Base-by-base conservation (phyloP, 2,797 vertebrate species). In the Xenopus petersii region DNA sequence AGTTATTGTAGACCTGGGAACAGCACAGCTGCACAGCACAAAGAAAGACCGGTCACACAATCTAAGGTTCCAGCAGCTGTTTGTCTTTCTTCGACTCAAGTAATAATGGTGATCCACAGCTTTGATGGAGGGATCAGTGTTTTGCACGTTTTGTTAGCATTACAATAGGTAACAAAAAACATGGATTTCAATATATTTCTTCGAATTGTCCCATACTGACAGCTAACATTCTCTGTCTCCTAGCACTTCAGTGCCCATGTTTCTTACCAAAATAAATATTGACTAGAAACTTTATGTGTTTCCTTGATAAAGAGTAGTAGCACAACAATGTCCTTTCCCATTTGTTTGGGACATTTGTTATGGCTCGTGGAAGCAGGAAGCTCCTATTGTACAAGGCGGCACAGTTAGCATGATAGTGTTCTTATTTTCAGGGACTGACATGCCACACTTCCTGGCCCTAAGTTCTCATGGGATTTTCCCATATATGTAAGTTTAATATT, bases 381-480 rank as follows among this genome's bases (percentile, higher is more conserved):
- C 80, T 78, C 81, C 83, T 75, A 92, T 93, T 93, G 91, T 92
- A 90, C 87, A 79, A 76, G 69, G 79, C 83, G 79, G 64, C 81
- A 82, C 81, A 74, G 79, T 74, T 82, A 84, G 81, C 83, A 83
- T 80, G 77, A 79, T 83, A 84, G 87, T 86, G 88, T 87, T 83
- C 81, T 83, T 79, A 77, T 83, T 81, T 80, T 76, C 77, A 81
- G 80, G 82, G 83, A 86, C 83, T 88, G 88, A 88, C 86, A 88
- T 10, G 83, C 88, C 88, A 81, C 79, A 85, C 89, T 95, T 98
- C 94, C 95, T 97, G 67, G 49, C 89, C 88, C 85, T 77, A 87
- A 85, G 89, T 97, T 97, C 95, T 94, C 95, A 95, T 89, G 92
- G 91, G 90, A 89, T 73, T 82, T 81, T 87, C 66, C 66, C 66